Evolutionary conservation across 2,888 invertebrate genomes (phyloP).

Genomic region (Augiades crinisus): DNA sequence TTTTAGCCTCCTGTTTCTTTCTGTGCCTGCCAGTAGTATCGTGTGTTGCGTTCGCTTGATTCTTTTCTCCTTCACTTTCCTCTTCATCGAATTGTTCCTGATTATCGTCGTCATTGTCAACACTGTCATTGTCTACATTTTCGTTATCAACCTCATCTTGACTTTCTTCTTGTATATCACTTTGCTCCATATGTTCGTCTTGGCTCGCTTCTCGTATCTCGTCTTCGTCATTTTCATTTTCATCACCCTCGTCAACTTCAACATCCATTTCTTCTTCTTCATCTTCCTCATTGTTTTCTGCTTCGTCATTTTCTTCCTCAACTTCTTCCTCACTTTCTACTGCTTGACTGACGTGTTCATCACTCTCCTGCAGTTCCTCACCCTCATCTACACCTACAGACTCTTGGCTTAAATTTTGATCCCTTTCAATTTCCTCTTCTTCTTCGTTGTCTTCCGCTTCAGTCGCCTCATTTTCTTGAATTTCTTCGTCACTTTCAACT

Average conservation of each 20-base stretch:
- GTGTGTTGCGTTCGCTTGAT: conserved; percentile 41
- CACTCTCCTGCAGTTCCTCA: neutral
- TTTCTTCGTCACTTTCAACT: neutral
- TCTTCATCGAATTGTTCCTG: neutral
- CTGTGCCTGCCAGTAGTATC: conserved; percentile 49
- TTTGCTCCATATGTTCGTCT: conserved; percentile 20
- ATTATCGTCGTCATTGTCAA: conserved; percentile 1
- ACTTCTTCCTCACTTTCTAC: too few species aligned
- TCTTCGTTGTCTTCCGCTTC: conserved; percentile 4
- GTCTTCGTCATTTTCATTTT: conserved; percentile 30
- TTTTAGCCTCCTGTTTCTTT: conserved; percentile 35
- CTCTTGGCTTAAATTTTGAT: neutral
- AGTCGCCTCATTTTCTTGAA: conserved; percentile 12
- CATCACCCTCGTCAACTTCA: conserved; percentile 23
- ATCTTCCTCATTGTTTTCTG: conserved; percentile 27
- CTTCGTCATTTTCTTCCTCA: conserved; percentile 25
- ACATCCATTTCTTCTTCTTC: conserved; percentile 25
- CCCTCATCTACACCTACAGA: too few species aligned
- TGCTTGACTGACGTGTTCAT: too few species aligned
- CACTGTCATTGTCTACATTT: neutral
- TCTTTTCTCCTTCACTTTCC: neutral
- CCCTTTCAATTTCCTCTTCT: too few species aligned
- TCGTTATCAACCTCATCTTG: conserved; percentile 18
- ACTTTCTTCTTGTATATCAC: conserved; percentile 27
- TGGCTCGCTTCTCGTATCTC: conserved; percentile 26